Percentiles rank a stretch among this genome's conserved stretches.
phyloP scores from a whole-genome alignment of 2,113 vertebrate species.

The Neotragus moschatus region DNA sequence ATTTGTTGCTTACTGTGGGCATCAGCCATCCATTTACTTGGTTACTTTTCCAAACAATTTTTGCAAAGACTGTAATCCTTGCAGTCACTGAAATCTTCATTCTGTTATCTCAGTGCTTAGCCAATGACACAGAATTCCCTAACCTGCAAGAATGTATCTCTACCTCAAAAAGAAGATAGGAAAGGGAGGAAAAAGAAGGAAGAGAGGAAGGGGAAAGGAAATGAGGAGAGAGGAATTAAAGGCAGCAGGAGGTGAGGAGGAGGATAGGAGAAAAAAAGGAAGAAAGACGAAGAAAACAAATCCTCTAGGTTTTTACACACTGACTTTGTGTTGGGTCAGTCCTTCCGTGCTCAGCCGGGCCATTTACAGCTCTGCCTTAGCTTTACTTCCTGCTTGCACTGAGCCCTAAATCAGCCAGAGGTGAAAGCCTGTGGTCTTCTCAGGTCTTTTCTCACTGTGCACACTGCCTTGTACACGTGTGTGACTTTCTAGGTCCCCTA shows the following conservation, averaged over 20 bases:
- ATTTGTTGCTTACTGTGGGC: neutral
- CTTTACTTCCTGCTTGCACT: neutral
- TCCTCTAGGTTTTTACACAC: neutral
- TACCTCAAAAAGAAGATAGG: neutral
- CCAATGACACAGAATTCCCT: neutral
- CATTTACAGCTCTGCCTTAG: neutral
- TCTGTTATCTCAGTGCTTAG: neutral
- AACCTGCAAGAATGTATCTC: neutral
- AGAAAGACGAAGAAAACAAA: neutral
- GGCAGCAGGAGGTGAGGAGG: neutral
- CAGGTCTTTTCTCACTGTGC: neutral
- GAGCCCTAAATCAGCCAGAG: neutral
- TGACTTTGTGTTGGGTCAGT: neutral
- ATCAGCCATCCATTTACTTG: neutral
- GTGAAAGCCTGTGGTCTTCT: neutral
- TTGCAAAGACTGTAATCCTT: neutral
- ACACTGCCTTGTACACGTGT: neutral
- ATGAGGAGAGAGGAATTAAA: neutral
- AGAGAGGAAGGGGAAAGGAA: neutral
- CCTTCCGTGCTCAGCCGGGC: neutral
- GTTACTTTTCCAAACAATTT: neutral
- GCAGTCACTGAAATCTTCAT: neutral
- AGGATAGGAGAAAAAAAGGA: neutral
- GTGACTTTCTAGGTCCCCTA: neutral
- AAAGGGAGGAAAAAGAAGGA: neutral